phyloP scores from a whole-genome alignment of 2,888 invertebrate genomes.

The Macaria notata region DNA sequence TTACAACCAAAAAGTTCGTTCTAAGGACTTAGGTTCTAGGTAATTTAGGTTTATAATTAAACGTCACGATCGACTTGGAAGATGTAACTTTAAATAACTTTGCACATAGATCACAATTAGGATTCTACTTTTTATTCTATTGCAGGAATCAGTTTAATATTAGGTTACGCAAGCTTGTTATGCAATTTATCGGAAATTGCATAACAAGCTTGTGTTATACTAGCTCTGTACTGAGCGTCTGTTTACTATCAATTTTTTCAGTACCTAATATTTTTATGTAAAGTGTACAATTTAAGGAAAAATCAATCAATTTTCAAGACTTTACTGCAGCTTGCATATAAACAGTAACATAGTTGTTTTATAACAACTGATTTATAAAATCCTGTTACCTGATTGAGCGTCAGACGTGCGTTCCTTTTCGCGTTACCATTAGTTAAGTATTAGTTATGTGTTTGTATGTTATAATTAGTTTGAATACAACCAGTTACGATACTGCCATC shows the following conservation, averaged over 20 bases:
- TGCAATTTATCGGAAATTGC: no score
- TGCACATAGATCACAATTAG: slow-evolving; percentile 31
- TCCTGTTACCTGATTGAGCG: slow-evolving; percentile 79
- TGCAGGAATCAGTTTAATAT: background rate
- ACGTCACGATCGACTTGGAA: slow-evolving; percentile 45
- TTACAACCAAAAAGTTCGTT: slow-evolving; percentile 82
- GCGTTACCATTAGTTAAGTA: slow-evolving; percentile 80
- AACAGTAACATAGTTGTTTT: slow-evolving; percentile 12
- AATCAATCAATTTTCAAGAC: background rate
- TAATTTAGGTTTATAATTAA: slow-evolving; percentile 55
- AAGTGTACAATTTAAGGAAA: no score
- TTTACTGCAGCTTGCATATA: slow-evolving; percentile 14
- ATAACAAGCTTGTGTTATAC: no score
- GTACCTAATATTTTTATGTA: no score
- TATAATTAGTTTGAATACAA: slow-evolving; percentile 75
- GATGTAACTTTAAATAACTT: slow-evolving; percentile 28
- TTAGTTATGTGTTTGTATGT: slow-evolving; percentile 72
- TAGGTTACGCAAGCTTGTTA: no score
- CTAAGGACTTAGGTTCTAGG: slow-evolving; percentile 80
- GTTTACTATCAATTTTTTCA: no score
- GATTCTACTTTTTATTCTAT: slow-evolving; percentile 6
- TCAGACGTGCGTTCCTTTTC: slow-evolving; percentile 76
- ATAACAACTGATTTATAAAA: slow-evolving; percentile 36
- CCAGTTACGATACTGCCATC: slow-evolving; percentile 81
- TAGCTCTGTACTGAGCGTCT: no score